Evolutionary conservation across 2,113 vertebrate genomes (phyloP), one percentile per base, ranked within the genome.

Genomic region (Lethenteron reissneri): DNA sequence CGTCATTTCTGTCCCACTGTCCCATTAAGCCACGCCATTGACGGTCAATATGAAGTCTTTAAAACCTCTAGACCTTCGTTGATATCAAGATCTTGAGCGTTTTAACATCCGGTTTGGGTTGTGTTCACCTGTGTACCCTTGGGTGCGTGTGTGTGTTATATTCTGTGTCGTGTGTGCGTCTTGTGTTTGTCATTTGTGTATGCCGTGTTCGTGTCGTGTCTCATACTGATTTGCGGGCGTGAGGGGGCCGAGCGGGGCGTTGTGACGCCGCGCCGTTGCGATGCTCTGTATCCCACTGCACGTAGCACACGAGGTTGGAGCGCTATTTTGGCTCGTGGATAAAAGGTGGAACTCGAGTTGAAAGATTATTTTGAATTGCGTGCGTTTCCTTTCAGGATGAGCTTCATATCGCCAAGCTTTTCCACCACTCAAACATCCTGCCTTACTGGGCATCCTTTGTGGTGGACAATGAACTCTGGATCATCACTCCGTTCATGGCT

Each of bases 401-500:
- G 74, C 83, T 94, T 75, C 80, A 90, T 77, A 82, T 88, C 71
- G 88, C 86, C 57, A 83, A 87, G 75, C 83, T 87, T 76, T 88
- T 95, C 78, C 88, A 84, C 69, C 91, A 99, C 74, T 80, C 86
- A 71, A 91, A 90, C 72, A 79, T 99, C 78, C 84, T 94, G 82
- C 88, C 88, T 2, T 85, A 89, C 11, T 87, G 87, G 79, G 84
- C 90, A 75, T 87, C 91, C 72, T 97, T 99, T 79, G 87, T 86
- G 76, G 84, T 85, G 78, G 87, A 85, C 80, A 89, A 83, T 75
- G 88, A 89, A 84, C 88, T 97, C 73, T 99, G 94, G 90, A 85
- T 92, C 74, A 85, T 96, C 77, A 85, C 84, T 56, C 92, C 92
- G 0, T 92, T 97, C 78, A 94, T 96, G 90, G 82, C 84, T 60